Evolutionary conservation across 92 coral and sea anemone species (phyloP), one percentile per base, ranked within the genome.

Genomic region (Phenganax subtilis): DNA sequence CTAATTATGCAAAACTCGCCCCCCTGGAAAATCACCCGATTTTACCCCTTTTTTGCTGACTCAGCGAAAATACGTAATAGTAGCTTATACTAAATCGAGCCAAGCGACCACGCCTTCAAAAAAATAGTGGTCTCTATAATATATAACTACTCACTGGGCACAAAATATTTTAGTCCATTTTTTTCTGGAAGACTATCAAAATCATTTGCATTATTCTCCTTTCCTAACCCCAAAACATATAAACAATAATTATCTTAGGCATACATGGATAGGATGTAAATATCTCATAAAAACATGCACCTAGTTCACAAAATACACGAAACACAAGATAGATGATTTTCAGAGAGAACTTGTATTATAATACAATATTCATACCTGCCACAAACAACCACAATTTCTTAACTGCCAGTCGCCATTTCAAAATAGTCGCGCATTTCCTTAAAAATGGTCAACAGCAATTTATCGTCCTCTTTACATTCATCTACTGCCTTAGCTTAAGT

Each of bases 391-490:
- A 80, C 52, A 54, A 11, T 65, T n/a, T 80, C 69, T 52, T 51
- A 51, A 54, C 84, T 80, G 17, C 16, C 8, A 9, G 84, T 65
- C 3, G 64, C 75, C 51, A 80, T 55, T 70, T 80, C 84, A 65
- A 80, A 80, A 71, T 80, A 65, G 51, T 80, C 55, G 16, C 84
- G 61, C 84, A 80, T 80, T 57, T 67, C 75, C 30, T 65, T 80
- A 47, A 80, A 80, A 16, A 80, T 31, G 6, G 84, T 44, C 84
- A 80, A 53, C 54, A 63, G 61, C 55, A 47, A 27, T 20, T 80
- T 29, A 30, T 80, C 75, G 54, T 37, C 75, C 12, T 28, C 75
- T 67, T 80, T 9, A 51, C 12, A 51, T 16, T 10, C 64, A 5
- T 57, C 80, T 16, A 75, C 28, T 51, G 27, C 80, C 64, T 47